phyloP scores from a whole-genome alignment of 64 coral and sea anemone genomes.

The Montipora sp. region DNA sequence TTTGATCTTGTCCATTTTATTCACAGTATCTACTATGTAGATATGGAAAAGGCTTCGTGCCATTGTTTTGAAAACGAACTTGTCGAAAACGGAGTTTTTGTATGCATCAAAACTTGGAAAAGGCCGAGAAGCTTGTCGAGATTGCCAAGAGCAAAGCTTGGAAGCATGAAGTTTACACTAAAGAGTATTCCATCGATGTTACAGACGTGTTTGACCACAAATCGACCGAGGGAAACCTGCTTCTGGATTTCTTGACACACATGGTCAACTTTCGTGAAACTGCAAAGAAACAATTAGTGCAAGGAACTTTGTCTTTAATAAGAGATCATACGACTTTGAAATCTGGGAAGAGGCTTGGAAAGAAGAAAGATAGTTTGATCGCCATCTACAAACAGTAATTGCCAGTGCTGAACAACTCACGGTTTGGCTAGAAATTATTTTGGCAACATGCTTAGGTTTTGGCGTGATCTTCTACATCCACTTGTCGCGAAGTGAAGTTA shows the following conservation, averaged over 20 bases:
- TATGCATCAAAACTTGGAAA: background rate
- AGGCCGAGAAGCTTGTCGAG: background rate
- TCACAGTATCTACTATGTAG: constrained; percentile 28
- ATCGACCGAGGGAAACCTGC: constrained; percentile 16
- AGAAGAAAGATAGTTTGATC: too few species aligned
- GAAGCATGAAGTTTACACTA: constrained; percentile 15
- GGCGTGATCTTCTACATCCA: too few species aligned
- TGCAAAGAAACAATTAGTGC: too few species aligned
- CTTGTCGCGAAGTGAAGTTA: too few species aligned
- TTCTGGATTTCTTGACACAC: constrained; percentile 28
- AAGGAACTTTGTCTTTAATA: too few species aligned
- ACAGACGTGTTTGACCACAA: constrained; percentile 36
- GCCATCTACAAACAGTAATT: too few species aligned
- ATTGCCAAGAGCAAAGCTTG: constrained; percentile 46
- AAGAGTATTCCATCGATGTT: constrained; percentile 40
- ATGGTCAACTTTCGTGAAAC: too few species aligned
- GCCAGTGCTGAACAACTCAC: too few species aligned
- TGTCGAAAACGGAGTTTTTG: background rate
- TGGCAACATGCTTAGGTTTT: too few species aligned
- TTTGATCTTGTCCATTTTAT: constrained; percentile 32
- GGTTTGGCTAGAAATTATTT: too few species aligned
- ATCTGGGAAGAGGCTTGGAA: too few species aligned
- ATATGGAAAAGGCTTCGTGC: background rate
- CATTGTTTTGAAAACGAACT: constrained; percentile 2
- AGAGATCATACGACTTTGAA: too few species aligned